Conservation (phyloP, 2,888 invertebrate species). For the Metopia argyrocephala region DNA sequence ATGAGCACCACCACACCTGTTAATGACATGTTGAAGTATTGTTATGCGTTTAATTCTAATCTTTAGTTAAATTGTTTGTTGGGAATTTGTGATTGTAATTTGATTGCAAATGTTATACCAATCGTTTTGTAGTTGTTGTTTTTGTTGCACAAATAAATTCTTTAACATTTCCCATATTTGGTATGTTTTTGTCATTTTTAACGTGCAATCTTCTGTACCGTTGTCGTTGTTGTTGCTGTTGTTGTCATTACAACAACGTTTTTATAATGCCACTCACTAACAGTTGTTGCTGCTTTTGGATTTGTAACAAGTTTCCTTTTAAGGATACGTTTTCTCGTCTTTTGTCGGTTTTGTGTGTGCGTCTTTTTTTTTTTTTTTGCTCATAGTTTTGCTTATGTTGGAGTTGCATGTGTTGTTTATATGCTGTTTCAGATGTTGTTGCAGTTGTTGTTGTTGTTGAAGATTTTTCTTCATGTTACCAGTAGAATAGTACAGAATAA, state of each 20-base stretch:
- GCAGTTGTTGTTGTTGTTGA: constrained; percentile 21
- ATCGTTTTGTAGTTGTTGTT: background rate
- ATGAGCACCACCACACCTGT: background rate
- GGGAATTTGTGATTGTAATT: background rate
- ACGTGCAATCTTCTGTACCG: constrained; percentile 39
- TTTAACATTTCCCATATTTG: constrained; percentile 60
- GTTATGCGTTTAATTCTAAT: background rate
- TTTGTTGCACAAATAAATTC: constrained; percentile 38
- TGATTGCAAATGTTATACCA: background rate
- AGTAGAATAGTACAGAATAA: background rate
- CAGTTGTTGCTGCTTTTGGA: constrained; percentile 36
- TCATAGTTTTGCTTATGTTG: constrained; percentile 41
- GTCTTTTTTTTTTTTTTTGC: background rate
- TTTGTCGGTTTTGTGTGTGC: constrained; percentile 15
- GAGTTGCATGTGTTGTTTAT: constrained; percentile 53
- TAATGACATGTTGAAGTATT: background rate
- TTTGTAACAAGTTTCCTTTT: constrained; percentile 63
- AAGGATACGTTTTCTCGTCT: constrained; percentile 56
- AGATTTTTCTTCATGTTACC: constrained; percentile 4
- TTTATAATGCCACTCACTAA: constrained; percentile 3
- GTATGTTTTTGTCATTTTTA: constrained; percentile 58
- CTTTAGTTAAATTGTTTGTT: constrained; percentile 24
- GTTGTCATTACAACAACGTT: constrained; percentile 4
- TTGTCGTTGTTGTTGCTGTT: constrained; percentile 33
- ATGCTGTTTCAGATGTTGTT: constrained; percentile 23